A percentile compares a stretch with the other conserved stretches of the same genome.
These are phyloP conservation scores for Shinisaurus crocodilurus DNA, from an alignment of 2,113 vertebrate genomes.

Conservation along the genomic window DNA sequence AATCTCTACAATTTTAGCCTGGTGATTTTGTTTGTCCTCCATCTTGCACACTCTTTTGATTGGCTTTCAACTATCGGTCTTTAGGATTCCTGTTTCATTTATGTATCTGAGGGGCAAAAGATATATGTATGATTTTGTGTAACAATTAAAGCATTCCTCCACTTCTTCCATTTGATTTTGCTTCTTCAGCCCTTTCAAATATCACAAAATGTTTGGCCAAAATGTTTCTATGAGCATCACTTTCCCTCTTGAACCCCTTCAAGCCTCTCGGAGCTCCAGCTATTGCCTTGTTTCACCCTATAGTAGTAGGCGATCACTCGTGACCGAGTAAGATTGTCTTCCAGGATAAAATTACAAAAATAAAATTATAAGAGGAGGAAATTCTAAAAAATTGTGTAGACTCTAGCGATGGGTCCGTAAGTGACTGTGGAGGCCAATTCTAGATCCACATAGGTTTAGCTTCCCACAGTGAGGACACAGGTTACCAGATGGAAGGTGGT, in stretches of 20 bases:
- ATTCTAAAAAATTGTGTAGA: too few relatives aligned
- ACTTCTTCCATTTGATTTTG: background rate
- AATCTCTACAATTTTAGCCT: background rate
- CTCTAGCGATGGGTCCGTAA: too few relatives aligned
- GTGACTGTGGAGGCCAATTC: too few relatives aligned
- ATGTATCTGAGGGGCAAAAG: background rate
- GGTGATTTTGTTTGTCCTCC: background rate
- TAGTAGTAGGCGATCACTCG: background rate
- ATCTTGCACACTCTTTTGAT: background rate
- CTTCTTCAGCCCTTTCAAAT: too few relatives aligned
- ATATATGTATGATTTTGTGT: background rate
- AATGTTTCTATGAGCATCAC: background rate
- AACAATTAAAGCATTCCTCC: background rate
- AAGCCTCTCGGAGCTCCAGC: background rate
- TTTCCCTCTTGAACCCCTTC: background rate
- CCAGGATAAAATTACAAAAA: too few relatives aligned
- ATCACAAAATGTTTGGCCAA: background rate
- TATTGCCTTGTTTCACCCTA: background rate
- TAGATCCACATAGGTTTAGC: too few relatives aligned
- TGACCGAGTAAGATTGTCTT: too few relatives aligned
- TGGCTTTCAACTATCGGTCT: background rate
- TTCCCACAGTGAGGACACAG: too few relatives aligned
- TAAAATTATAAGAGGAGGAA: too few relatives aligned
- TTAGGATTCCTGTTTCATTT: background rate
- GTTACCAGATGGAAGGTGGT: too few relatives aligned